Evolutionary conservation across 2,113 vertebrate species (phyloP).

Genomic region (Picathartes gymnocephalus): DNA sequence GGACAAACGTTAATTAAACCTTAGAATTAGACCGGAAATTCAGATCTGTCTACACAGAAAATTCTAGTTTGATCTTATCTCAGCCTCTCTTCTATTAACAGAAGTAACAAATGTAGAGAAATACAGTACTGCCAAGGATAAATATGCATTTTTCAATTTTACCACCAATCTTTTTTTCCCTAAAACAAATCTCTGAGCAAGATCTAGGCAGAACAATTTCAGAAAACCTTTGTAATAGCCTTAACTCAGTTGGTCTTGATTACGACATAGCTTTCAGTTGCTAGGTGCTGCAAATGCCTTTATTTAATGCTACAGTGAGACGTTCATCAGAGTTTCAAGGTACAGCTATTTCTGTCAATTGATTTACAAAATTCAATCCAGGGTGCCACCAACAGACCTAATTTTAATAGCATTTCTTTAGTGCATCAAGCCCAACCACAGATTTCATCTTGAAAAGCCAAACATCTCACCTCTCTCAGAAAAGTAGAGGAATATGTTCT

Average conservation of each 20-base stretch:
- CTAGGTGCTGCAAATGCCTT: not conserved
- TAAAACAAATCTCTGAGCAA: not conserved
- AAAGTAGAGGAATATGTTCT: not conserved
- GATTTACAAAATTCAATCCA: not conserved
- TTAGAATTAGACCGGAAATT: not conserved
- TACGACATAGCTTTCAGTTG: not conserved
- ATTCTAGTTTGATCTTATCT: not conserved
- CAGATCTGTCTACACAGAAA: not conserved
- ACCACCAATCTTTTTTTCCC: not conserved
- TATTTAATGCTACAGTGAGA: not conserved
- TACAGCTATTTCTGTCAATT: not conserved
- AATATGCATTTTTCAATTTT: not conserved
- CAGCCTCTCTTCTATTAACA: not conserved
- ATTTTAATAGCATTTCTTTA: not conserved
- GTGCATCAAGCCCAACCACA: not conserved
- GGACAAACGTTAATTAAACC: not conserved
- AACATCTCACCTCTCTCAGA: not conserved
- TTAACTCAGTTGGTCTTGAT: not conserved
- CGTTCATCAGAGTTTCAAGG: not conserved
- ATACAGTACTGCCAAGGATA: not conserved
- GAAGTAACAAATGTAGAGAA: not conserved
- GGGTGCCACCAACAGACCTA: not conserved
- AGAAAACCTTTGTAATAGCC: not conserved
- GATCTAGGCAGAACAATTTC: not conserved
- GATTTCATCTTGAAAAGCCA: not conserved